phyloP scores from a whole-genome alignment of 1,140 invertebrate species.

The Drosophila leontia region DNA sequence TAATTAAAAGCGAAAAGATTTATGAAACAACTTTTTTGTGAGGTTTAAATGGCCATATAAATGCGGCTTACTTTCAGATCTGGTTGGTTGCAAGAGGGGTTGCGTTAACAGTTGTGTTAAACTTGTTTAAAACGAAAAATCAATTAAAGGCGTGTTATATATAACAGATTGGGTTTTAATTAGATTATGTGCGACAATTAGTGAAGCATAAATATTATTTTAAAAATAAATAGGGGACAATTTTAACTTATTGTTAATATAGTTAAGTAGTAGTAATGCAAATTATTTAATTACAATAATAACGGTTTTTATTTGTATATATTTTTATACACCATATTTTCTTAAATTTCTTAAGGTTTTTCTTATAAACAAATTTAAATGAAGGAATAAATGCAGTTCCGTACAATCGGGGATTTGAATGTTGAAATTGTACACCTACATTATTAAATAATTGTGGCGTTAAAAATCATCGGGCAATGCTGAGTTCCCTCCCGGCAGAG shows the following conservation, averaged over 20 bases:
- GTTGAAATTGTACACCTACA: background rate
- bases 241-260: no score
- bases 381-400: background rate
- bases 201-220: background rate
- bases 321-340: background rate
- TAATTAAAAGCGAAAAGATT: slow-evolving; percentile 13
- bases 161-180: background rate
- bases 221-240: background rate
- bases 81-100: background rate
- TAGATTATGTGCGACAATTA: background rate
- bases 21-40: slow-evolving; percentile 14
- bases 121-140: background rate
- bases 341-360: background rate
- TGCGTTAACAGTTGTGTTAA: background rate
- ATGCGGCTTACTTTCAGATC: background rate
- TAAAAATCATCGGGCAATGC: slow-evolving; percentile 11
- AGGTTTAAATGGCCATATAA: slow-evolving; percentile 5
- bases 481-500: background rate
- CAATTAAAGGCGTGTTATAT: background rate
- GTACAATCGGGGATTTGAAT: background rate
- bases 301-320: background rate
- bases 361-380: background rate
- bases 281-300: background rate
- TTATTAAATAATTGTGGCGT: slow-evolving; percentile 9
- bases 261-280: background rate